Percentiles rank a stretch among this genome's conserved stretches.
Evolutionary conservation across 2,113 vertebrate genomes (phyloP).

Genomic region (Andinoacara biseriatus): DNA sequence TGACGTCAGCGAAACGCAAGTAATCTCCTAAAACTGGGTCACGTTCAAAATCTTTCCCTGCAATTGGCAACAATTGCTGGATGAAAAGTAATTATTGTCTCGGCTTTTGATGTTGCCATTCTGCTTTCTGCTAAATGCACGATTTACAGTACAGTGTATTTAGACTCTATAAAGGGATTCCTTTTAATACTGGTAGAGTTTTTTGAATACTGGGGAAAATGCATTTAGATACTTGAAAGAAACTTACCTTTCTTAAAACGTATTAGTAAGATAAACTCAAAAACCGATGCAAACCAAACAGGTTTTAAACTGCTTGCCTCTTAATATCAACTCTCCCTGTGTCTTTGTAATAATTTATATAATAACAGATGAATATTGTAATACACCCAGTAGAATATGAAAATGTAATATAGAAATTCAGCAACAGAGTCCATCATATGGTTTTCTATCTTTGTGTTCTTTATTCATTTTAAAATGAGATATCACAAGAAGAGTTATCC

Average conservation of each 20-base stretch:
- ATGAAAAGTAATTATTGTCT: slow-evolving; percentile 25
- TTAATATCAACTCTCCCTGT: neutral
- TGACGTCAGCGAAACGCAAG: slow-evolving; percentile 68
- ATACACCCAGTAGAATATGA: neutral
- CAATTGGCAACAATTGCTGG: slow-evolving; percentile 38
- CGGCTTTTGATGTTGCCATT: slow-evolving; percentile 26
- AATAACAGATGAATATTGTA: neutral
- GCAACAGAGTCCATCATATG: neutral
- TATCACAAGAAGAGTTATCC: neutral
- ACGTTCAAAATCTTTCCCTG: slow-evolving; percentile 64
- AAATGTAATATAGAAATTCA: neutral
- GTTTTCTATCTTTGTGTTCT: neutral
- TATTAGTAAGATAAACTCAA: neutral
- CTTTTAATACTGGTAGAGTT: neutral
- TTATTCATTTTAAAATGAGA: neutral
- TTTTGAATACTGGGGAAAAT: neutral
- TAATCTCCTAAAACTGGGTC: slow-evolving; percentile 74
- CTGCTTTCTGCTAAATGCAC: slow-evolving; percentile 12
- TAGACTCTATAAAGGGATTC: slow-evolving; percentile 8
- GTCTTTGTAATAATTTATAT: neutral
- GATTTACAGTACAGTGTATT: neutral
- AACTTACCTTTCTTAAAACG: neutral
- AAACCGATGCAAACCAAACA: neutral
- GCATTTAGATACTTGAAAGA: neutral
- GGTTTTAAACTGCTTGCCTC: neutral